phyloP scores from a whole-genome alignment of 2,113 vertebrate species.

The Lethenteron reissneri region DNA sequence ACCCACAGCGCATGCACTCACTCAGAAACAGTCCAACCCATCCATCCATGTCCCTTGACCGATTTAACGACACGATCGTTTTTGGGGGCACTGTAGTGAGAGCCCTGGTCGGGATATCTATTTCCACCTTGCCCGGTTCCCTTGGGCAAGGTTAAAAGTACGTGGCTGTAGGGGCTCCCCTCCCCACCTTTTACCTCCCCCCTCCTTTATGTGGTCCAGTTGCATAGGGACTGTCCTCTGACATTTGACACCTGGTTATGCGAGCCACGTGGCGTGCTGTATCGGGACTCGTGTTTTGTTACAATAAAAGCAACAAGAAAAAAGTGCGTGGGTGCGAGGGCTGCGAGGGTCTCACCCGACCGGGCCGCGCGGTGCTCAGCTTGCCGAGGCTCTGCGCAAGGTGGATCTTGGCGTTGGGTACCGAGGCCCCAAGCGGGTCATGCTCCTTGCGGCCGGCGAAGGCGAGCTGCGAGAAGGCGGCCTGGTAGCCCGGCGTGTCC shows the following conservation, averaged over 20 bases:
- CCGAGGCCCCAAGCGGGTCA: conserved; percentile 69
- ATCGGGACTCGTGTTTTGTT: background rate
- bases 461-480: conserved; percentile 80
- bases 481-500: conserved; percentile 86
- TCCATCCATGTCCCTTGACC: too few relatives aligned
- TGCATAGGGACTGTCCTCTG: background rate
- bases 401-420: conserved; percentile 73
- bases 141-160: too few relatives aligned
- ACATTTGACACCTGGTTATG: background rate
- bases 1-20: too few relatives aligned
- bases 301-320: background rate
- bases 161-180: too few relatives aligned
- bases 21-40: too few relatives aligned
- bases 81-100: too few relatives aligned
- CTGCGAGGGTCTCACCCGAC: conserved; percentile 36
- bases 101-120: too few relatives aligned
- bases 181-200: background rate
- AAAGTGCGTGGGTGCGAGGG: background rate
- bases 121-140: too few relatives aligned
- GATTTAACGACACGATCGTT: too few relatives aligned
- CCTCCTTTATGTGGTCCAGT: background rate
- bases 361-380: conserved; percentile 72
- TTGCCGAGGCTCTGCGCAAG: conserved; percentile 89
- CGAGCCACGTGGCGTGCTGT: background rate
- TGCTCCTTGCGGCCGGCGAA: conserved; percentile 89